A percentile compares a stretch with the other conserved stretches of the same genome.
phyloP scores from a whole-genome alignment of 2,797 vertebrate genomes.

The Danio choprae region DNA sequence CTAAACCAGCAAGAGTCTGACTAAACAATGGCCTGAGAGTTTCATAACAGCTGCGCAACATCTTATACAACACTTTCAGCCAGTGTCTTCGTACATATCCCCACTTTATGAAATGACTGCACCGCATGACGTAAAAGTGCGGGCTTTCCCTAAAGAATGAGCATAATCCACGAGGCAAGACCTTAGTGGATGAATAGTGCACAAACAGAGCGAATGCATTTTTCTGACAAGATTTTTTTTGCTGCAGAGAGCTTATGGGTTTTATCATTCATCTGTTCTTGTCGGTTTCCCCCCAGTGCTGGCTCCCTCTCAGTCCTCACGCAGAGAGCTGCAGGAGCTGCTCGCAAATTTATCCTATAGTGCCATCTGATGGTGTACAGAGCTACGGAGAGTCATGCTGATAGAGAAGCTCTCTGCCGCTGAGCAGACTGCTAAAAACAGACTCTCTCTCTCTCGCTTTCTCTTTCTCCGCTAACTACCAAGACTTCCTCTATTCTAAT shows the following conservation, averaged over 20 bases:
- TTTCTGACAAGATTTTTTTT: constrained; percentile 40
- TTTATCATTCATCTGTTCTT: constrained; percentile 50
- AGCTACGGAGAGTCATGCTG: constrained; percentile 24
- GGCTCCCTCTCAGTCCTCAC: constrained; percentile 32
- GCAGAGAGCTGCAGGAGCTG: constrained; percentile 25
- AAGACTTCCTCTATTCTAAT: constrained; percentile 41
- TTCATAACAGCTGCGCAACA: neutral
- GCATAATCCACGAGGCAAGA: constrained; percentile 36
- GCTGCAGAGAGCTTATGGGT: constrained; percentile 45
- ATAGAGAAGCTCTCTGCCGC: constrained; percentile 28
- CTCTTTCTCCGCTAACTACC: constrained; percentile 29
- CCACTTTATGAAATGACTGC: constrained; percentile 6
- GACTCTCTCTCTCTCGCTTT: neutral
- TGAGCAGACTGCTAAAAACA: constrained; percentile 38
- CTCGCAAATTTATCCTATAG: constrained; percentile 64
- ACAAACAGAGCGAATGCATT: constrained; percentile 19
- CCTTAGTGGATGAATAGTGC: constrained; percentile 35
- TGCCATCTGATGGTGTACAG: constrained; percentile 80
- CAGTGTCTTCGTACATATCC: neutral
- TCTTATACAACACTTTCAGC: constrained; percentile 16
- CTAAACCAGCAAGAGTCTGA: neutral
- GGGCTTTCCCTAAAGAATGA: constrained; percentile 38
- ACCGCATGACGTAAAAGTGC: constrained; percentile 18
- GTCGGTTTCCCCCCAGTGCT: constrained; percentile 27
- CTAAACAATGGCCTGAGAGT: neutral